phyloP scores from a whole-genome alignment of 1,140 invertebrate genomes.

The Eriocheir sinensis region DNA sequence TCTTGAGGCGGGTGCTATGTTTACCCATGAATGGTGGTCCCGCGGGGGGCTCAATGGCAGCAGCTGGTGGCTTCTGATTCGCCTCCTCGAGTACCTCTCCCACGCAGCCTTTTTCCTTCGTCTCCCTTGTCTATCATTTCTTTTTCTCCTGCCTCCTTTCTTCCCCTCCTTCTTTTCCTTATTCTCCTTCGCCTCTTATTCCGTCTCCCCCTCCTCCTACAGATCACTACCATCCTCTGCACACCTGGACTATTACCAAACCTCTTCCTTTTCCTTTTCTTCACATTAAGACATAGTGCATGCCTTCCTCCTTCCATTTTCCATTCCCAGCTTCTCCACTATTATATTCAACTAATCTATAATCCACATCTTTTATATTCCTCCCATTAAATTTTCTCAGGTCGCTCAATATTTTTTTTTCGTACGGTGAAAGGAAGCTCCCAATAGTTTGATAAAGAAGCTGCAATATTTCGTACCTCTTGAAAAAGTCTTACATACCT shows the following conservation, averaged over 20 bases:
- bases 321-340: too few species aligned
- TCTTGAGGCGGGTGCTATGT: constrained; percentile 64
- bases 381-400: too few species aligned
- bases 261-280: background rate
- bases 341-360: too few species aligned
- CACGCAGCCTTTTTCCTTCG: constrained; percentile 43
- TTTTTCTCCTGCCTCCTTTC: background rate
- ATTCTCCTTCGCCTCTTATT: background rate
- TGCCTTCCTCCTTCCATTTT: background rate
- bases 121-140: too few species aligned
- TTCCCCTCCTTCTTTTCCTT: background rate
- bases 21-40: constrained; percentile 62
- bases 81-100: background rate
- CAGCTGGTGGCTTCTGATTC: constrained; percentile 54
- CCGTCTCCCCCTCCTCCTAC: background rate
- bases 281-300: background rate
- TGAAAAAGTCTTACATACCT: too few species aligned
- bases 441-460: too few species aligned
- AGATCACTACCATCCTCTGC: background rate
- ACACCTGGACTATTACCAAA: too few species aligned
- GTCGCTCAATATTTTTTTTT: too few species aligned
- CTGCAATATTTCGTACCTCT: too few species aligned
- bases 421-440: too few species aligned
- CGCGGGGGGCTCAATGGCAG: background rate
- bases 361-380: too few species aligned